Base-by-base conservation (phyloP, 2,888 invertebrate species). In the Disparrhopalites patrizii region DNA sequence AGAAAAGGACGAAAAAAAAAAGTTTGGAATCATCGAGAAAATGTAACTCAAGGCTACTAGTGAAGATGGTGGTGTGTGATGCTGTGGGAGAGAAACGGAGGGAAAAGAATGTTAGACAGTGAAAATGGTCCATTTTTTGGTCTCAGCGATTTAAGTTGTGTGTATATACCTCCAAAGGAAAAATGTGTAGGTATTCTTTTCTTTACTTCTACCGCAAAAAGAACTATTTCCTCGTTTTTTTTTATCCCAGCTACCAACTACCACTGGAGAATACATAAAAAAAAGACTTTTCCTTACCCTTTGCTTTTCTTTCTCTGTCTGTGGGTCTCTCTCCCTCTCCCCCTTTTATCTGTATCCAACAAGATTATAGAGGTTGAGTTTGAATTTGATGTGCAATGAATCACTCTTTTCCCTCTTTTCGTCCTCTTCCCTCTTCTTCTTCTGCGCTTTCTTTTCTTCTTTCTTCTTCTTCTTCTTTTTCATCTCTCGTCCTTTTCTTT, bases 41-140 rank as follows among this genome's bases (percentile, higher is more conserved):
- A 47, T 47, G 47, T 47, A 47, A 47, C 47, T 47, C 47, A 47
- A 47, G 47, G 47, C 47, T 47, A 47, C 15, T 47, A 20, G 47
- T 47, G 47, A n/a, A n/a, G n/a, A n/a, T n/a, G n/a, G n/a, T n/a
- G n/a, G n/a, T n/a, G n/a, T n/a, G n/a, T n/a, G n/a, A n/a, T n/a
- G n/a, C n/a, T n/a, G n/a, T n/a, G n/a, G n/a, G n/a, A n/a, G n/a
- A n/a, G n/a, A n/a, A n/a, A n/a, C n/a, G n/a, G n/a, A n/a, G n/a
- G n/a, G n/a, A n/a, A n/a, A n/a, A n/a, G 47, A 47, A 47, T 47
- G 47, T 8, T 25, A 47, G 47, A 25, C 47, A 25, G 23, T 47
- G 47, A 47, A n/a, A 47, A 47, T 47, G 47, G 47, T 47, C 20
- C 47, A 13, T 47, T 47, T 47, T 47, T 47, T 47, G 23, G 3